Evolutionary conservation across 2,888 invertebrate species (phyloP), one percentile per base, ranked within the genome.

Genomic region (Flabesymbios commensalis): DNA sequence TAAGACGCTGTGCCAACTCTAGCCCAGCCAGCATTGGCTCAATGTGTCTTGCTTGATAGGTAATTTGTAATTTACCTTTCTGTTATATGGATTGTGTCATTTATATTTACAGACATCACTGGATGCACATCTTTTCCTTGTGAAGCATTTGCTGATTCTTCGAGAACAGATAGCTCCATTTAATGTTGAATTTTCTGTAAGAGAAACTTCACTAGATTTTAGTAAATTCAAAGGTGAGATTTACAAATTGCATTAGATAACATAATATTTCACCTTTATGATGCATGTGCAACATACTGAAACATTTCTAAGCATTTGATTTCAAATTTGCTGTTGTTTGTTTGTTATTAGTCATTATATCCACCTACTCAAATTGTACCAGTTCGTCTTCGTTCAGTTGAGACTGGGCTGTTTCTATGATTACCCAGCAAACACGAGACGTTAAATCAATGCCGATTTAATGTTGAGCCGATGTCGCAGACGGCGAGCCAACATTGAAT

Each of bases 131-230:
- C 85, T 99, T n/a, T 99, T 99, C 83, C 90, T 97, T 84, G 94
- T 99, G 45, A 99, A 99, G 81, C 99, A 99, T 84, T 85, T 99
- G 61, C 85, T 99, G 2, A 99, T 99, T 61, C 85, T 99, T 1
- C 85, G 99, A 26, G 99, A 99, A 80, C 99, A 99, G 83, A 98
- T 98, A 31, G 94, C 97, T 0, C 98, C 99, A 0, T 99, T 98
- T 79, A 94, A 97, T 82, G 93, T 94, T 7, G 97, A 83, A 63
- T 82, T 82, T 63, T 74, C 77, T 32, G 88, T 95, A 0, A 93
- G 92, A 77, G 98, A 99, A 82, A 94, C 94, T 4, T 89, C 90
- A 22, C 83, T 99, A 66, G 98, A 98, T 83, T 96, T 97, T 74
- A 93, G 92, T 70, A 93, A 93, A 80, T 88, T 96, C 55, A 95